These are phyloP conservation scores for Brienomyrus longianalis DNA, from an alignment of 2,113 vertebrate genomes.

Conservation along the genomic window DNA sequence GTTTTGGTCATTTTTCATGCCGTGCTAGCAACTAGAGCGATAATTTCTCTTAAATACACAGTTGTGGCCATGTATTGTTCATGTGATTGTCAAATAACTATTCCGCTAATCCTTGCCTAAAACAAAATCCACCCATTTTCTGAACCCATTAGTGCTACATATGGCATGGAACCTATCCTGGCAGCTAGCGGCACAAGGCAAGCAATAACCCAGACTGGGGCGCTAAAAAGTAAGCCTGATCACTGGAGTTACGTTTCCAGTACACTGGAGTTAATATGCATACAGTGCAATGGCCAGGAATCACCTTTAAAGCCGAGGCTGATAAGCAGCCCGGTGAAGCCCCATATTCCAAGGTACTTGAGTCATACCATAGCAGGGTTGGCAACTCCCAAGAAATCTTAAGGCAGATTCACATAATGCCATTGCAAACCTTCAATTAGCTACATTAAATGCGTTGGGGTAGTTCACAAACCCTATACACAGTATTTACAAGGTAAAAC, in stretches of 20 bases:
- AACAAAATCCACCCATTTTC: neutral
- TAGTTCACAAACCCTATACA: neutral
- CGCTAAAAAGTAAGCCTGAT: neutral
- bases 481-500: neutral
- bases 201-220: neutral
- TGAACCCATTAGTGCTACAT: neutral
- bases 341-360: neutral
- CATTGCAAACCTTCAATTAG: neutral
- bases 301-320: neutral
- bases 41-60: neutral
- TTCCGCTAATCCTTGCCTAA: neutral
- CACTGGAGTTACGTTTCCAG: neutral
- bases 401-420: neutral
- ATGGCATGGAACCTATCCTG: neutral
- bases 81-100: neutral
- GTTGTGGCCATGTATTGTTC: neutral
- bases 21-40: neutral
- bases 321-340: neutral
- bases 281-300: neutral
- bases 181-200: neutral
- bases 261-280: neutral
- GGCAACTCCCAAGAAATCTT: neutral
- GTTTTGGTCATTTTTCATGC: neutral
- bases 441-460: neutral
- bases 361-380: neutral